phyloP scores from a whole-genome alignment of 2,888 invertebrate species.

The Petrophora chlorosata region DNA sequence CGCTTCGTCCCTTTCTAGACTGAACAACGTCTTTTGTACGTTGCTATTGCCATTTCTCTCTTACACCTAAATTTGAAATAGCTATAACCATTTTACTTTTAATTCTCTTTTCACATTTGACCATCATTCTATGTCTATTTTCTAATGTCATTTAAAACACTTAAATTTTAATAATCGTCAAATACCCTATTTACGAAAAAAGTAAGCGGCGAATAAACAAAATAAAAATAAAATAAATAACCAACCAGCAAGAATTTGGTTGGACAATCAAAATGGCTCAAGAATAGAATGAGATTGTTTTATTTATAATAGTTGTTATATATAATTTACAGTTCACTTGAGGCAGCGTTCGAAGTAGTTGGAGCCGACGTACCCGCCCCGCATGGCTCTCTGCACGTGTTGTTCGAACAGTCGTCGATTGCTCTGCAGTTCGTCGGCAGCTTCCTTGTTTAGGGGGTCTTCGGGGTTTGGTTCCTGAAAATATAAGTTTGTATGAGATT shows the following conservation, averaged over 20 bases:
- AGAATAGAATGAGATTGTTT: conserved; percentile 73
- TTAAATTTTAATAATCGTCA: too few species aligned
- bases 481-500: conserved; percentile 25
- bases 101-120: too few species aligned
- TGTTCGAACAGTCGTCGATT: conserved; percentile 97
- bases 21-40: too few species aligned
- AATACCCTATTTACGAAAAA: too few species aligned
- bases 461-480: conserved; percentile 98
- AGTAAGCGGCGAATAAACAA: too few species aligned
- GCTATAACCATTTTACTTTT: too few species aligned
- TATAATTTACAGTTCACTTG: conserved; percentile 87
- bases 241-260: neutral
- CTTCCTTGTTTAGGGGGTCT: conserved; percentile 99
- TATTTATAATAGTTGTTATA: conserved; percentile 66
- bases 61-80: too few species aligned
- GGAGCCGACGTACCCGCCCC: conserved; percentile 97
- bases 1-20: too few species aligned
- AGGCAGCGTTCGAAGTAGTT: conserved; percentile 98
- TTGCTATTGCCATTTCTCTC: too few species aligned
- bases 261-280: conserved; percentile 43
- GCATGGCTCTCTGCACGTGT: conserved; percentile 97
- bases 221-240: too few species aligned
- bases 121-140: too few species aligned
- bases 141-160: too few species aligned
- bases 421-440: conserved; percentile 97